These are phyloP conservation scores for Antheraea mylitta DNA, from an alignment of 1,140 invertebrate species.

Conservation along the genomic window DNA sequence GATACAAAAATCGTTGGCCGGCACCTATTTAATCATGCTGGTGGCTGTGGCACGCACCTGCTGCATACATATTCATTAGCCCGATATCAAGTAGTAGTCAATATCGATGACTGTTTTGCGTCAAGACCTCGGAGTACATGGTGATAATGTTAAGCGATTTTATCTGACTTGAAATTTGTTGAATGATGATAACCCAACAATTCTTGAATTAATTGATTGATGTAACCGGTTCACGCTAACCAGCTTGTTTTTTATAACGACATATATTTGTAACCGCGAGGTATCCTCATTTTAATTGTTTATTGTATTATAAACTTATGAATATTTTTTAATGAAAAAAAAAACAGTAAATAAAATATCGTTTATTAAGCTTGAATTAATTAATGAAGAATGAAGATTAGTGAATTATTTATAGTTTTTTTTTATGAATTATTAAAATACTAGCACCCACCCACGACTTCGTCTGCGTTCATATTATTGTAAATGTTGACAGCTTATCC, in stretches of 20 bases:
- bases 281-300: background rate
- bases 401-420: too few species aligned
- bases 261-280: background rate
- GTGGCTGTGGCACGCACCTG: conserved; percentile 45
- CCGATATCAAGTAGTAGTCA: conserved; percentile 52
- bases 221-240: background rate
- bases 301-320: too few species aligned
- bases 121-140: conserved; percentile 19
- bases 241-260: background rate
- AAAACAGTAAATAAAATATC: too few species aligned
- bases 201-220: conserved; percentile 1
- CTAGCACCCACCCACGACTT: too few species aligned
- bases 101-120: conserved; percentile 67
- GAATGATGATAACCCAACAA: background rate
- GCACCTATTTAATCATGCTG: conserved; percentile 70
- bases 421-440: too few species aligned
- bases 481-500: too few species aligned
- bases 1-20: conserved; percentile 64
- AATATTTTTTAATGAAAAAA: too few species aligned
- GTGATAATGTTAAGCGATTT: conserved; percentile 3
- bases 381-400: too few species aligned
- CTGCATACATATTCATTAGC: conserved; percentile 72
- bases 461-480: too few species aligned
- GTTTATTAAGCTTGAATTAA: too few species aligned
- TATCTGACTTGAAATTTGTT: background rate